These are phyloP conservation scores for Porites australiensis DNA, from an alignment of 64 coral and sea anemone species.

Conservation along the genomic window DNA sequence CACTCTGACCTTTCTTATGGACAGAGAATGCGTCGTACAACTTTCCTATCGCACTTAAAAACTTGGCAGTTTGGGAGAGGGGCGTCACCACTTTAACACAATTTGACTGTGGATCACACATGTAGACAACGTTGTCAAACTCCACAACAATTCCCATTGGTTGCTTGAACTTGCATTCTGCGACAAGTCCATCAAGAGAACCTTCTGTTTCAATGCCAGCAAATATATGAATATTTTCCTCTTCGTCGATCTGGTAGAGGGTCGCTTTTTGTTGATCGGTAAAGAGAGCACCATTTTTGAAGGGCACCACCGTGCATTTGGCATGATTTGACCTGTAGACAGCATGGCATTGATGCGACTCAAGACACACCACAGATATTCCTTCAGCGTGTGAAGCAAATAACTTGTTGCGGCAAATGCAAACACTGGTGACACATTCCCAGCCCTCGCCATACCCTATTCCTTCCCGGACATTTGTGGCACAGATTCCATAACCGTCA, in stretches of 20 bases:
- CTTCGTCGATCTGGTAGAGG: slow-evolving; percentile 8
- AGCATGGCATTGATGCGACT: neutral
- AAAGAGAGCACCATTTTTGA: slow-evolving; percentile 11
- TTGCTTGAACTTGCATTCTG: slow-evolving; percentile 29
- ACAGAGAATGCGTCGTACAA: slow-evolving; percentile 60
- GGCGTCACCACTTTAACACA: slow-evolving; percentile 43
- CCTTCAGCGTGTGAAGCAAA: slow-evolving; percentile 30
- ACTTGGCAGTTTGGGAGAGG: slow-evolving; percentile 33
- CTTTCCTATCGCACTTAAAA: slow-evolving; percentile 67
- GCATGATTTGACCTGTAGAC: slow-evolving; percentile 3
- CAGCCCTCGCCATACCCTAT: slow-evolving; percentile 17
- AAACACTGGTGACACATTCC: slow-evolving; percentile 27
- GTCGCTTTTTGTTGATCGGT: neutral
- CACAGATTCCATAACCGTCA: slow-evolving; percentile 33
- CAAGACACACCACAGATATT: slow-evolving; percentile 15
- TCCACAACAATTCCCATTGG: slow-evolving; percentile 10
- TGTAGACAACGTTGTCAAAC: slow-evolving; percentile 34
- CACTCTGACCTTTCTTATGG: slow-evolving; percentile 43
- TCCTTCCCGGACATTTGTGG: neutral
- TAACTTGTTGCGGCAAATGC: slow-evolving; percentile 36
- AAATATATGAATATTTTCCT: neutral
- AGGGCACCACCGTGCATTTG: slow-evolving; percentile 15
- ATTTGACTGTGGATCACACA: slow-evolving; percentile 48
- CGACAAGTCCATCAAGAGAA: slow-evolving; percentile 1
- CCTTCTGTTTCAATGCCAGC: slow-evolving; percentile 6